Evolutionary conservation across 2,888 invertebrate species (phyloP), one percentile per base, ranked within the genome.

Genomic region (Archips crataeganus): DNA sequence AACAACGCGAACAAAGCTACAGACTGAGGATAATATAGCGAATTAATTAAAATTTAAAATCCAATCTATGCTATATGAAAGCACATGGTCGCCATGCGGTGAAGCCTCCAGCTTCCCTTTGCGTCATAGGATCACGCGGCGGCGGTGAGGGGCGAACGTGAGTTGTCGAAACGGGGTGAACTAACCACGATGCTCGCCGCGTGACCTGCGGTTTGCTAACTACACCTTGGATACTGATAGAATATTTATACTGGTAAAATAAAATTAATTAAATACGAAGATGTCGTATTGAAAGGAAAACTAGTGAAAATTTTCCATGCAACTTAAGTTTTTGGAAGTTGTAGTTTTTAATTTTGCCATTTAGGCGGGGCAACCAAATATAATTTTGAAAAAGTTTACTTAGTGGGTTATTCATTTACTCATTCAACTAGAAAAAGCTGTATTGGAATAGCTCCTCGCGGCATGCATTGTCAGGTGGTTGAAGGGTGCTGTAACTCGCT

Each of bases 111-210:
- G 75, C 72, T 75, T 72, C 77, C 75, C 75, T 57, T 11, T 76
- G 75, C 76, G 76, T 74, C 76, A 71, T 62, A 70, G 59, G 42
- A 75, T 82, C 88, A 87, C 85, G 84, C 78, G 84, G 79, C 80
- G 65, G 61, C 75, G 71, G 71, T 75, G 76, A 70, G 54, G 76
- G 71, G 64, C 64, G 51, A 87, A 85, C 87, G 86, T 86, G 88
- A 84, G 78, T 80, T 79, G 78, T 79, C 80, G 80, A 84, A 87
- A 85, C 80, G 79, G 83, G 81, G 80, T 81, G 81, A 80, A 80
- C 78, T 78, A 79, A 81, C 82, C 82, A 84, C 84, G 82, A 73
- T 79, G 66, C 70, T 47, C 54, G 85, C 85, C 87, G 79, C 87
- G 87, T 87, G 87, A 84, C 81, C 78, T 82, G 82, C 76, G 82